Evolutionary conservation across 2,113 vertebrate genomes (phyloP), one percentile per base, ranked within the genome.

Genomic region (Passerina amoena): DNA sequence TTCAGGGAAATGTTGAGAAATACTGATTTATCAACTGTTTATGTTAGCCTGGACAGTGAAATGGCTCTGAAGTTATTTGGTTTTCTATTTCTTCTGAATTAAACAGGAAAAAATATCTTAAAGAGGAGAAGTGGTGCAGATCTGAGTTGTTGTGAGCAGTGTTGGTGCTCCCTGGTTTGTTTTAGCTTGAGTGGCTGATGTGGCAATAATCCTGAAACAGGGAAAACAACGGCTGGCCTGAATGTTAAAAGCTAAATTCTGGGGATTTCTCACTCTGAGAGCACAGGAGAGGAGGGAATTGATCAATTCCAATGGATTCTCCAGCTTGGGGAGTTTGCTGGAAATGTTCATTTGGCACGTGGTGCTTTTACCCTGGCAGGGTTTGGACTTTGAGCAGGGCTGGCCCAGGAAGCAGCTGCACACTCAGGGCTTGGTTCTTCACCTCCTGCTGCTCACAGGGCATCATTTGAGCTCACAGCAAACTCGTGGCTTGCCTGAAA

Each of bases 381-480:
- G 30, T 31, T 59, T 76, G 94, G 94, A 93, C 95, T 96, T 96
- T 95, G 96, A 25, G 44, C 25, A 0, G 73, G 87, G 84, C 90
- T 47, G 90, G 77, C 44, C 64, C 93, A 35, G 73, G 78, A n/a
- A 23, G 56, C 44, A 31, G 50, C 48, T 68, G 59, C 79, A 14
- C 64, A 19, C 40, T 47, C 54, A 6, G 9, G 42, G 53, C 1
- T 38, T 77, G 45, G 20, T 63, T 68, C 31, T 48, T 40, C 51
- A 64, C 17, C 47, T 64, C 70, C 35, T 71, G 19, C 25, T 59
- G 51, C 37, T 92, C 65, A 1, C 38, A 27, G 35, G 35, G 24
- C 42, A 6, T 21, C 12, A 0, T 57, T 12, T 69, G 38, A 66
- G 73, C 4, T 44, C 63, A 40, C 18, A 82, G 57, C 31, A 65